Conservation (phyloP, 2,797 vertebrate species). For the Zonotrichia albicollis region DNA sequence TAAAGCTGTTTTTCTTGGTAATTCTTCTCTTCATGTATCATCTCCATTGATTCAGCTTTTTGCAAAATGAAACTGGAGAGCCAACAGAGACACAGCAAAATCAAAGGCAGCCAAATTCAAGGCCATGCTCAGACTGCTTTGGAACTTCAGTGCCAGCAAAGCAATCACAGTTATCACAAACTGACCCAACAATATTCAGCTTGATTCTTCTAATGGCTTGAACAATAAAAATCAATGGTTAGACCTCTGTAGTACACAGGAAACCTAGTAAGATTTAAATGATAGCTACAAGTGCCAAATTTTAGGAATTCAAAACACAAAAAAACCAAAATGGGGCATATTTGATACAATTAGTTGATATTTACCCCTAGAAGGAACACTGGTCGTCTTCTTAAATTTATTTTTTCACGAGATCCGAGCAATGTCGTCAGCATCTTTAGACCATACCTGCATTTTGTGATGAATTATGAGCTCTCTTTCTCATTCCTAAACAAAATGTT, state of each 20-base stretch:
- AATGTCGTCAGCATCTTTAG: neutral
- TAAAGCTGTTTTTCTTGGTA: neutral
- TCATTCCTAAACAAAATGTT: neutral
- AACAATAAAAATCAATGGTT: slow-evolving; percentile 19
- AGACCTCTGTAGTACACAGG: neutral
- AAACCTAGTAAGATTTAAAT: neutral
- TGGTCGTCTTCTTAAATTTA: neutral
- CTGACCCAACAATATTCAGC: neutral
- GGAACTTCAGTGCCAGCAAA: neutral
- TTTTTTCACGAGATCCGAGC: neutral
- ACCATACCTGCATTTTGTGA: neutral
- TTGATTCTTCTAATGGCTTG: neutral
- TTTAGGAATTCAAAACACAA: neutral
- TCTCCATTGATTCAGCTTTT: slow-evolving; percentile 9
- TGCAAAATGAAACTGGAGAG: slow-evolving; percentile 38
- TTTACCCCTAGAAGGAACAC: neutral
- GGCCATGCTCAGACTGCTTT: neutral
- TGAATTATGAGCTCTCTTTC: neutral
- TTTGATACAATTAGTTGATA: neutral
- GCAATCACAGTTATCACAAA: slow-evolving; percentile 27
- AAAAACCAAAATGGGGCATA: neutral
- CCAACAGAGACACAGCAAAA: neutral
- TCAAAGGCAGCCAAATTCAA: slow-evolving; percentile 26
- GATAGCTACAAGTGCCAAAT: neutral
- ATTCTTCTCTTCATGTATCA: neutral